Conservation (phyloP, 2,797 vertebrate species). For the Rhabdomys pumilio region DNA sequence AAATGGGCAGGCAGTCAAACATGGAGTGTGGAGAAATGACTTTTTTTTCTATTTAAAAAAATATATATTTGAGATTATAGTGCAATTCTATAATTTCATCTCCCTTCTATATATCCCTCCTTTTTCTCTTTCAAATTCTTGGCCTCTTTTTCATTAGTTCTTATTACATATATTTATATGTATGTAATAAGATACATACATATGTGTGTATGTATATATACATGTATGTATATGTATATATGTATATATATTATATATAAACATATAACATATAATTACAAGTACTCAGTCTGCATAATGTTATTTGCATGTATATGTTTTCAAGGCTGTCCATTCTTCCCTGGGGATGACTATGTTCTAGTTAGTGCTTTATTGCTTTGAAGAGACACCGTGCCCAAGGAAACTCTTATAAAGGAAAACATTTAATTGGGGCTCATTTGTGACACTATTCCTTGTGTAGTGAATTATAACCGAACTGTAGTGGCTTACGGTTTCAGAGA, state of each 20-base stretch:
- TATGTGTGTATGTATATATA: too few species aligned
- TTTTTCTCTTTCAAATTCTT: neutral
- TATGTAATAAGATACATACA: neutral
- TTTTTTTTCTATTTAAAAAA: neutral
- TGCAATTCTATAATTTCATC: neutral
- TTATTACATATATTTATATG: neutral
- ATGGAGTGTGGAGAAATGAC: neutral
- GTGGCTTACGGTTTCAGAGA: too few species aligned
- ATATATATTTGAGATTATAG: neutral
- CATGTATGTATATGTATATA: too few species aligned
- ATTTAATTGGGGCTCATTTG: too few species aligned
- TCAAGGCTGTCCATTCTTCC: neutral
- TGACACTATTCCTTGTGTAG: too few species aligned
- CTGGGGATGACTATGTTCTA: neutral
- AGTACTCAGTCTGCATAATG: neutral
- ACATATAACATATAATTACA: neutral
- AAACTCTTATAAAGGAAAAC: too few species aligned
- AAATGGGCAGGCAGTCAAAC: neutral
- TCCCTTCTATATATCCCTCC: neutral
- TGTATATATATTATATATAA: too few species aligned
- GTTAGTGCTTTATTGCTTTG: too few species aligned
- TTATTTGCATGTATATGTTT: neutral
- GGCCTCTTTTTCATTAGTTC: neutral
- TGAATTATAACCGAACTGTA: too few species aligned
- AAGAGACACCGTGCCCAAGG: too few species aligned